These are phyloP conservation scores for Scaptomyza graminum DNA, from an alignment of 1,140 invertebrate genomes.

Conservation along the genomic window DNA sequence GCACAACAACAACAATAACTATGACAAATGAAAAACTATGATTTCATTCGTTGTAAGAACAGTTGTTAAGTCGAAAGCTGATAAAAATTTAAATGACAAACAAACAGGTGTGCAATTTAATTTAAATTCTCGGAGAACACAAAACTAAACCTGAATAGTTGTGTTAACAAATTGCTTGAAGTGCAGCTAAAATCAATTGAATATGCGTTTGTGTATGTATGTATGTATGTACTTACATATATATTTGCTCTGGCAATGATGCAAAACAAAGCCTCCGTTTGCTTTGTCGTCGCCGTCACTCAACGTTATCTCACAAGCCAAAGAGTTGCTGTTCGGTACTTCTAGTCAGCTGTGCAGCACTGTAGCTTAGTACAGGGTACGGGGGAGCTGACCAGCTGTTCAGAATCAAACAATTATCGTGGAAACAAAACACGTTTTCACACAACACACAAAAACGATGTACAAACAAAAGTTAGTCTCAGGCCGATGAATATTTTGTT, in stretches of 20 bases:
- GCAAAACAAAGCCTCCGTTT: not conserved
- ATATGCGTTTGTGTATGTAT: slow-evolving; percentile 7
- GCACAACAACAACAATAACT: slow-evolving; percentile 6
- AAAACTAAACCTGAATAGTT: not conserved
- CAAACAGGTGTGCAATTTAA: slow-evolving; percentile 19
- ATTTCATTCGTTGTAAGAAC: slow-evolving; percentile 9
- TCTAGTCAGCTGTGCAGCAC: slow-evolving; percentile 34
- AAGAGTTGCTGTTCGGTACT: not conserved
- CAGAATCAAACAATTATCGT: slow-evolving; percentile 37
- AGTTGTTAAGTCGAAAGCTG: slow-evolving; percentile 14
- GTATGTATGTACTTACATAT: not conserved
- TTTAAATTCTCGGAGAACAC: not conserved
- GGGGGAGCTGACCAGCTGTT: slow-evolving; percentile 41
- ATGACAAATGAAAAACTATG: not conserved
- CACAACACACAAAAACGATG: slow-evolving; percentile 24
- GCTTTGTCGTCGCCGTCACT: not conserved
- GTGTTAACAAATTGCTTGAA: not conserved
- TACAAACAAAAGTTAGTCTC: slow-evolving; percentile 8
- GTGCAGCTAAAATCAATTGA: slow-evolving; percentile 10
- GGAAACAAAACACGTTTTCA: slow-evolving; percentile 65
- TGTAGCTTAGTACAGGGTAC: slow-evolving; percentile 27
- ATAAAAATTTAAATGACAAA: slow-evolving; percentile 23
- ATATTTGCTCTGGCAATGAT: slow-evolving; percentile 1
- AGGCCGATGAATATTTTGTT: slow-evolving; percentile 44
- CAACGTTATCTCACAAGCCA: not conserved